Base-by-base conservation (phyloP, 2,888 invertebrate genomes). In the Chorisops tibialis region DNA sequence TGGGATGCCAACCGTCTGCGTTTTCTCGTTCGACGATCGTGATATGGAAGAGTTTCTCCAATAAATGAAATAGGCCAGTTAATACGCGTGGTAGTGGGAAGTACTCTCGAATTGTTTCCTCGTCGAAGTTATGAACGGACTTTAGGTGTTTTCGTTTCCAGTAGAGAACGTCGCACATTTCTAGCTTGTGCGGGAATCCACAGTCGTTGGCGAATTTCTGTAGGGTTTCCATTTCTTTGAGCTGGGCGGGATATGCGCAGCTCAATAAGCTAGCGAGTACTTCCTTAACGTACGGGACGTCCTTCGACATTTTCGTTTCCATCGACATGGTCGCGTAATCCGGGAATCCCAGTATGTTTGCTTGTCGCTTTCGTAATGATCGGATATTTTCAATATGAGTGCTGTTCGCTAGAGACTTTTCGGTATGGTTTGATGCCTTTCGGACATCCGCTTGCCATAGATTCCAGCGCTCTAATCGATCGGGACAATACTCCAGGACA, bases 301-400 rank as follows among this genome's bases (percentile, higher is more conserved):
- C 87, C 7, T 88, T 90, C 6, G 94, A 93, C 93, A 96, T 84
- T 82, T 95, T 96, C 0, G 93, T 94, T 79, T 91, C 87, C 92
- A 96, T 92, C 38, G 91, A 92, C 87, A 96, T 87, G 39, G 93
- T 87, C 0, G 86, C 88, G 76, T 81, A 96, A 59, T 83, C 85
- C 65, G 88, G 82, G 74, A 85, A 96, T 0, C 96, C 95, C 9
- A 96, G 78, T 12, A 87, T 70, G 67, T 85, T 81, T 0, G 95
- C 94, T 71, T 91, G 86, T 39, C 87, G 85, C 45, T 79, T 78
- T 67, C 92, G 83, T 39, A 84, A 73, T 48, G 74, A 79, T 38
- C 95, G 82, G 58, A 96, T 89, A 71, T 88, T 87, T 74, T 94
- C 92, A 61, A 96, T 76, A 71, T 87, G 79, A 0, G 85, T 79